Percentiles rank a stretch among this genome's conserved stretches.
Conservation (phyloP, 2,113 vertebrate genomes). For the Phainopepla nitens region DNA sequence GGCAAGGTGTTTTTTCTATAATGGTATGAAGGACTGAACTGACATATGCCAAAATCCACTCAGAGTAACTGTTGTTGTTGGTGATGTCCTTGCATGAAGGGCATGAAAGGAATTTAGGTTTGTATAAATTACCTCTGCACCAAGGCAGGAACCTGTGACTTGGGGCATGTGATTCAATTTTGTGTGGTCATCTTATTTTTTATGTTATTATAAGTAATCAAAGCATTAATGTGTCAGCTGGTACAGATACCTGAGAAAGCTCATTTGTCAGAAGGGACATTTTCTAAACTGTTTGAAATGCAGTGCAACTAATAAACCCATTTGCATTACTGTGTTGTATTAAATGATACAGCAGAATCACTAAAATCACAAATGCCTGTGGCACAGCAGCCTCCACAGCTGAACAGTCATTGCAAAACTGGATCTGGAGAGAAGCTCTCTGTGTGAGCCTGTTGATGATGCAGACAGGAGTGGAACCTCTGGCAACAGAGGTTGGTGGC, state of each 20-base stretch:
- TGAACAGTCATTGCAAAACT: background rate
- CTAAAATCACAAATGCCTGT: background rate
- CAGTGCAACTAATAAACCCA: background rate
- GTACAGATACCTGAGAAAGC: background rate
- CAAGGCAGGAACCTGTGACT: background rate
- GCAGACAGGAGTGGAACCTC: background rate
- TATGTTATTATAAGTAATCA: background rate
- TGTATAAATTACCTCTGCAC: background rate
- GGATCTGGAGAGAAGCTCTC: background rate
- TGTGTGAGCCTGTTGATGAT: background rate
- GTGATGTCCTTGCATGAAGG: background rate
- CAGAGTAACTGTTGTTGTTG: background rate
- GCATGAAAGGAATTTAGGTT: background rate
- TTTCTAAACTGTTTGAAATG: background rate
- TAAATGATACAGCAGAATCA: background rate
- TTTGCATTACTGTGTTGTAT: background rate
- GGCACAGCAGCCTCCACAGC: background rate
- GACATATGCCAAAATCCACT: background rate
- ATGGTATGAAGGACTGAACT: background rate
- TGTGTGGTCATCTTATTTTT: background rate
- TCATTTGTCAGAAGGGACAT: background rate
- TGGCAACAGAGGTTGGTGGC: background rate
- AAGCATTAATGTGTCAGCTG: background rate
- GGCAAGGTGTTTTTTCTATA: background rate
- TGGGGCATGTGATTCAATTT: background rate